phyloP scores from a whole-genome alignment of 2,888 invertebrate species.

The Eupithecia subfuscata region DNA sequence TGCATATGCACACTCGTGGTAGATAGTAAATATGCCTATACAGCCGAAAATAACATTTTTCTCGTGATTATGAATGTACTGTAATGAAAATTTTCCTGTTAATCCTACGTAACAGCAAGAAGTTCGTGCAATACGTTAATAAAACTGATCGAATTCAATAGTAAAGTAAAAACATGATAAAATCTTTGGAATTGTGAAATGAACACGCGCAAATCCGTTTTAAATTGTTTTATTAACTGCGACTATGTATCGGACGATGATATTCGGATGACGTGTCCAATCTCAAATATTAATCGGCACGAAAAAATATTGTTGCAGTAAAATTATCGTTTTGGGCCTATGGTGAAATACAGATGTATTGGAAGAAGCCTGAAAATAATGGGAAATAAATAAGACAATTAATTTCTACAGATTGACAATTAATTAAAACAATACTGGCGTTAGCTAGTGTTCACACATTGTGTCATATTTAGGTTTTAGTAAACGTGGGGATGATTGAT shows the following conservation, averaged over 20 bases:
- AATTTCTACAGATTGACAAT: too few species aligned
- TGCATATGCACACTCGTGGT: not conserved
- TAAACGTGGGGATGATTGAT: too few species aligned
- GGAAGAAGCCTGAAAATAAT: too few species aligned
- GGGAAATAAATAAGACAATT: too few species aligned
- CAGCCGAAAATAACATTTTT: too few species aligned
- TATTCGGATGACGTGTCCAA: constrained; percentile 5
- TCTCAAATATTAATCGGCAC: constrained; percentile 13
- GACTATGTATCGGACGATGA: constrained; percentile 17
- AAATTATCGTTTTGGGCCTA: not conserved
- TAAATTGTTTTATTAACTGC: constrained; percentile 23
- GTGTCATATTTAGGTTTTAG: too few species aligned
- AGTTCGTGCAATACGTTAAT: not conserved
- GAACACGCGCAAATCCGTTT: constrained; percentile 14
- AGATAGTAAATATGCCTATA: not conserved
- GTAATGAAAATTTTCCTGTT: not conserved
- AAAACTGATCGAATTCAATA: not conserved
- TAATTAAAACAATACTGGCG: too few species aligned
- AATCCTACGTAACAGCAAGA: not conserved
- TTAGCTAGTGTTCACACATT: too few species aligned
- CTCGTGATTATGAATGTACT: not conserved
- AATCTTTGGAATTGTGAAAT: not conserved
- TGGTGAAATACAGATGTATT: not conserved
- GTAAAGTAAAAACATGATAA: constrained; percentile 1
- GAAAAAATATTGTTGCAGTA: constrained; percentile 14